phyloP scores from a whole-genome alignment of 2,113 vertebrate genomes.

The Marmota monax region DNA sequence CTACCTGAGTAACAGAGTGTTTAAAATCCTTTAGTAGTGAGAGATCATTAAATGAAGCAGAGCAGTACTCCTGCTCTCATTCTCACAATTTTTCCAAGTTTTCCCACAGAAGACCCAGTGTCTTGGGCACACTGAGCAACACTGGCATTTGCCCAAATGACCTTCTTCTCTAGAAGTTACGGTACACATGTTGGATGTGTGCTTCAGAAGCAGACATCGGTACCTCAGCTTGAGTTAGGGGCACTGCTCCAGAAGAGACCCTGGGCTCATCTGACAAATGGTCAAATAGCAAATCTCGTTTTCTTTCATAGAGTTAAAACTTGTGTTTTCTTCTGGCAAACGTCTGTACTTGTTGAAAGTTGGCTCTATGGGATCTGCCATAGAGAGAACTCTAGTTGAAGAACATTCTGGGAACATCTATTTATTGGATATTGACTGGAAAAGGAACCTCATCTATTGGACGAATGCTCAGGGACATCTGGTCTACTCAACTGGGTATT shows the following conservation, averaged over 20 bases:
- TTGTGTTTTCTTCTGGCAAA: slow-evolving; percentile 88
- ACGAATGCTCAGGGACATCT: slow-evolving; percentile 89
- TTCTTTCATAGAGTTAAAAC: slow-evolving; percentile 87
- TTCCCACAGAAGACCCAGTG: not conserved
- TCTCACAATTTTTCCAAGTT: too few species aligned
- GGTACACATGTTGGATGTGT: fast-evolving
- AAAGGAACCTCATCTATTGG: slow-evolving; percentile 91
- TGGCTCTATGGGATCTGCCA: slow-evolving; percentile 69
- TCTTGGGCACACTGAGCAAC: not conserved
- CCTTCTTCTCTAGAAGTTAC: not conserved
- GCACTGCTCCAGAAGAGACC: not conserved
- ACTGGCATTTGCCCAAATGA: not conserved
- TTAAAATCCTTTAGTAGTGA: not conserved
- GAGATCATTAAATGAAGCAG: not conserved
- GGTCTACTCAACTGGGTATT: slow-evolving; percentile 83
- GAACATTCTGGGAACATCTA: slow-evolving; percentile 85
- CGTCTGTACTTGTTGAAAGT: slow-evolving; percentile 89
- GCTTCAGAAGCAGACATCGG: not conserved
- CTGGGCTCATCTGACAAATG: not conserved
- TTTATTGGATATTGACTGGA: slow-evolving; percentile 93
- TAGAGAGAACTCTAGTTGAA: slow-evolving; percentile 83
- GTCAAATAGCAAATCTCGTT: not conserved
- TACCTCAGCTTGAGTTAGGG: not conserved
- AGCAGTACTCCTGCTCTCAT: not conserved
- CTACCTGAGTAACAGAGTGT: not conserved